Conservation (phyloP, 2,113 vertebrate genomes). For the Anas platyrhynchos region DNA sequence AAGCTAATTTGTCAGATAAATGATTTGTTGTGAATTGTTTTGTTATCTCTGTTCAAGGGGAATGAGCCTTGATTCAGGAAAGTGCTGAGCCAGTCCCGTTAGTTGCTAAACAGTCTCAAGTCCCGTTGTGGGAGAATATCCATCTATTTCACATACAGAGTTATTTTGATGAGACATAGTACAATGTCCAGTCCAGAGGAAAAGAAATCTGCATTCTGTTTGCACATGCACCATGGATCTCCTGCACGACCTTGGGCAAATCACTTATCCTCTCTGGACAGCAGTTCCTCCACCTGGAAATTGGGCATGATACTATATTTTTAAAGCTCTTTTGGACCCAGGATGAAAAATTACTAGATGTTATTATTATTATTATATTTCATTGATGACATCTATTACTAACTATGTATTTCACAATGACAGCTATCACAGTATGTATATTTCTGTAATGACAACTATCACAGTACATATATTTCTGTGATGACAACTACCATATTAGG, state of each 20-base stretch:
- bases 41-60: slow-evolving; percentile 32
- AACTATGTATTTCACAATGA: slow-evolving; percentile 59
- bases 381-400: slow-evolving; percentile 51
- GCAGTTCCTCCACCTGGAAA: slow-evolving; percentile 7
- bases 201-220: neutral
- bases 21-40: slow-evolving; percentile 46
- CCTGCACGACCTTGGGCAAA: neutral
- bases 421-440: slow-evolving; percentile 65
- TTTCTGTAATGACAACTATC: slow-evolving; percentile 66
- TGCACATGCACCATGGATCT: neutral
- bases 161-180: neutral
- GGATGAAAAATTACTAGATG: neutral
- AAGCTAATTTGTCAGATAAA: slow-evolving; percentile 68
- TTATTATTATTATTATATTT: slow-evolving; percentile 62
- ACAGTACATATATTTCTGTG: slow-evolving; percentile 11
- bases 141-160: neutral
- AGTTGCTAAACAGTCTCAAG: neutral
- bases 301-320: neutral
- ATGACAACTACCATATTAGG: slow-evolving; percentile 35
- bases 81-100: neutral
- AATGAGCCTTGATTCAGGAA: slow-evolving; percentile 23
- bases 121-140: neutral
- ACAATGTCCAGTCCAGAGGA: neutral
- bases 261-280: slow-evolving; percentile 12
- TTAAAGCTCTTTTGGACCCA: neutral